Evolutionary conservation across 2,113 vertebrate species (phyloP), one percentile per base, ranked within the genome.

Genomic region (Phodopus roborovskii): DNA sequence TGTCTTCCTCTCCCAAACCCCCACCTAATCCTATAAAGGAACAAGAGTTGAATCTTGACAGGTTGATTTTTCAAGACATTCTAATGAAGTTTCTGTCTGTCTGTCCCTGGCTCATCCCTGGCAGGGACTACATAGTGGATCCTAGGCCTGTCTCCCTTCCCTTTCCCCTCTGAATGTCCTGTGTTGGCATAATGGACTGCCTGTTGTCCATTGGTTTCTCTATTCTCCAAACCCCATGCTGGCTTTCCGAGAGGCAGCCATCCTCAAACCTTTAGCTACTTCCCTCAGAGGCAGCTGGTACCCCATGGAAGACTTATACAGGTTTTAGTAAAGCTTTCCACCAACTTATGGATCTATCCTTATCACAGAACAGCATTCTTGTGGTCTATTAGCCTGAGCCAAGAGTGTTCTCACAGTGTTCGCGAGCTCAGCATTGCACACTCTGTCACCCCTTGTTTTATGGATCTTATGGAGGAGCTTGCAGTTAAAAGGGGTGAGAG

Each of bases 131-230:
- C 33, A 48, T 0, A 0, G 2, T 4, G 36, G 3, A 1, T 45
- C 39, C 26, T 3, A 1, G 33, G 1, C 82, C 50, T 9, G 7
- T 60, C 50, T 2, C 50, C 1, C 60, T 36, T 62, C 3, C 26
- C 83, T 22, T 79, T 20, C 66, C 97, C 66, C 90, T 85, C 71
- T 96, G 99, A 99, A 98, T 6, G 95, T 98, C 68, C 94, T 56
- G 1, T 97, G 98, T 93, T 98, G 99, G 90, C 97, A 97, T 97
- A 98, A 98, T 89, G 98, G 98, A 0, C 96, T 98, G 77, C 99
- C 99, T 0, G 39, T 98, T 91, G 97, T 98, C 92, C 98, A 79
- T 91, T 92, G 22, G 68, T 98, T 78, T 99, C 98, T 0, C 71
- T 98, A 42, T 88, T 99, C 73, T 98, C 98, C 7, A 97, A 96